Conservation (phyloP, 2,888 invertebrate genomes). For the Pristionchus entomophagus region DNA sequence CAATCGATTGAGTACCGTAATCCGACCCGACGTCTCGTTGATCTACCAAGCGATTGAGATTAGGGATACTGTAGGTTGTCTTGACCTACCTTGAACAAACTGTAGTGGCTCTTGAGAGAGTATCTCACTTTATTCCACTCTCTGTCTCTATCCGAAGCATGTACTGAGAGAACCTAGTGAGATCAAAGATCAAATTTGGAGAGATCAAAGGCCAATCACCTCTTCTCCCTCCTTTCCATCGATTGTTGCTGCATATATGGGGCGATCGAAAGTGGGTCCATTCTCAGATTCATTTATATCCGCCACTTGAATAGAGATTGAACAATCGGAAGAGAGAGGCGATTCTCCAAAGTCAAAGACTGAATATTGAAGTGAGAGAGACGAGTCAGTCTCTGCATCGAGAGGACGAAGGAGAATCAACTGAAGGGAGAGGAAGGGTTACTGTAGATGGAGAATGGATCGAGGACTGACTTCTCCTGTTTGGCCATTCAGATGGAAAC, state of each 20-base stretch:
- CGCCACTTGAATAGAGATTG: neutral
- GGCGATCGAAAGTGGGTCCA: constrained; percentile 3
- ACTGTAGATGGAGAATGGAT: neutral
- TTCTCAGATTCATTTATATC: constrained; percentile 29
- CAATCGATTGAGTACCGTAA: neutral
- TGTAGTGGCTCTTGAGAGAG: constrained; percentile 27
- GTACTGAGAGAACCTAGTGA: constrained; percentile 12
- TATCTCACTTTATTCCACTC: constrained; percentile 23
- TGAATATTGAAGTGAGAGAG: constrained; percentile 1
- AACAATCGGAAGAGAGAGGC: neutral
- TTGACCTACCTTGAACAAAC: constrained; percentile 25
- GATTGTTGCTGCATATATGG: neutral
- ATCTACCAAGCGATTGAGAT: constrained; percentile 15
- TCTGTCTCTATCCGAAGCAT: constrained; percentile 22
- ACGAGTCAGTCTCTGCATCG: neutral
- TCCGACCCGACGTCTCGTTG: constrained; percentile 11
- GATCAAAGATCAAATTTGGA: neutral
- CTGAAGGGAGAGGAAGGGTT: neutral
- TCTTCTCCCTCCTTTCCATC: constrained; percentile 36
- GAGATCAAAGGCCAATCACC: neutral
- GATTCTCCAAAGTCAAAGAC: constrained; percentile 27
- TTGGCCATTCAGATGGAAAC: constrained; percentile 18
- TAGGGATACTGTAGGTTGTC: neutral
- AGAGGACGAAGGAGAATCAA: constrained; percentile 11
- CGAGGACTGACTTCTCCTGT: constrained; percentile 30